A percentile compares a stretch with the other conserved stretches of the same genome.
These are phyloP conservation scores for Digitonthophagus gazella DNA, from an alignment of 2,888 invertebrate genomes.

Conservation along the genomic window DNA sequence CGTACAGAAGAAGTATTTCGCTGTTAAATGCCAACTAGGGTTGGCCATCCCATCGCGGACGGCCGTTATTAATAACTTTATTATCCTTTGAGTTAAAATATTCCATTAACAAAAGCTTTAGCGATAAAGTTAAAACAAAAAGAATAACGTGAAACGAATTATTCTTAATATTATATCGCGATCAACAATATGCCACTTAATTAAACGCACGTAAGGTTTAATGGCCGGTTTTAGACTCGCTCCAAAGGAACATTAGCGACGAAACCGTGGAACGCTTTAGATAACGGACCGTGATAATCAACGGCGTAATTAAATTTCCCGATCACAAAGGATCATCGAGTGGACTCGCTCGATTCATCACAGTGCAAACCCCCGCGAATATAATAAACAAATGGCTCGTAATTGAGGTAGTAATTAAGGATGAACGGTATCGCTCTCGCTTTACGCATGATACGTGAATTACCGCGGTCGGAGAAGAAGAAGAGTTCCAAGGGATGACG, in stretches of 20 bases:
- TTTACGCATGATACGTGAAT: constrained; percentile 5
- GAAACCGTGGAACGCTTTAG: constrained; percentile 14
- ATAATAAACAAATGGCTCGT: constrained; percentile 13
- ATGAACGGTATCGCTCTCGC: constrained; percentile 11
- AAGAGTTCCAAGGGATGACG: neutral
- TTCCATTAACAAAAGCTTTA: neutral
- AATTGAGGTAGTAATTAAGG: constrained; percentile 9
- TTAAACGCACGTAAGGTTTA: neutral
- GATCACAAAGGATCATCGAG: constrained; percentile 10
- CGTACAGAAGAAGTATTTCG: neutral
- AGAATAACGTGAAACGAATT: neutral
- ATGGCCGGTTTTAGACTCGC: constrained; percentile 9
- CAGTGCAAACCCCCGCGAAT: constrained; percentile 3
- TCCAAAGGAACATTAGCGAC: constrained; percentile 8
- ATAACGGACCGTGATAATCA: constrained; percentile 14
- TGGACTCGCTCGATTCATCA: constrained; percentile 7
- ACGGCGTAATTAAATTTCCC: constrained; percentile 14
- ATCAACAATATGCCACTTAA: neutral
- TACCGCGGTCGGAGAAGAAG: neutral
- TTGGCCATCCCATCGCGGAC: neutral
- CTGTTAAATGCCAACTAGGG: neutral
- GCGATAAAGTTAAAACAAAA: neutral
- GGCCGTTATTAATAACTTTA: neutral
- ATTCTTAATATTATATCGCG: neutral
- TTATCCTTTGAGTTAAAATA: neutral